Base-by-base conservation (phyloP, 2,888 invertebrate species). In the Nemoura dubitans region DNA sequence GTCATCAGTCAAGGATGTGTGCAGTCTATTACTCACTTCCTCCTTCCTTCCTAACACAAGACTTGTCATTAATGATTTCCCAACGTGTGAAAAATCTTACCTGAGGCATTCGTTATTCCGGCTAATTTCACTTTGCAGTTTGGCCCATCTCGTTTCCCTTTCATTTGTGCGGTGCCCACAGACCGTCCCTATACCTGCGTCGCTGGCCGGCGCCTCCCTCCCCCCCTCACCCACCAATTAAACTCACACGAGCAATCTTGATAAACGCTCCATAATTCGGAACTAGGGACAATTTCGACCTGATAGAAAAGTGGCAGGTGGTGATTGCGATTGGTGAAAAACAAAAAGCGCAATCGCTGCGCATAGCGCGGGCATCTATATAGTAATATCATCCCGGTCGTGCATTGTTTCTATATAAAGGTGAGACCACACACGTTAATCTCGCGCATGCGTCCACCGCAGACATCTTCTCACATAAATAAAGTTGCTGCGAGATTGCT, bases 261-360 rank as follows among this genome's bases (percentile, higher is more conserved):
- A 14, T n/a, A 83, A n/a, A 83, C 42, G 36, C 83, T 43, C 83
- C n/a, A n/a, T 83, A 30, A 30, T 43, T 26, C 29, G 43, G 25
- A 59, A 77, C n/a, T n/a, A 86, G 82, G 85, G 87, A 87, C 87
- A 87, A 85, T 87, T 87, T 85, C 85, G 85, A 85, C 84, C 85
- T 85, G 87, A 87, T 85, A 85, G 87, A 85, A 85, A 85, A 85
- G 87, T 87, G 87, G 87, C 87, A 85, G 85, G 85, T 87, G 87
- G 85, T 59, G 85, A 85, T 81, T 30, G 83, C 76, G 80, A 80
- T 77, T 59, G 59, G 59, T 59, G 77, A 28, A 81, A 81, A 83
- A 83, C 83, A 83, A 42, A 43, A 30, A 21, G 36, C 42, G 36
- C n/a, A n/a, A 25, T 26, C 26, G 26, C 78, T n/a, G n/a, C 28